Percentiles rank a stretch among this genome's conserved stretches.
These are phyloP conservation scores for Sminthopsis crassicaudata DNA, from an alignment of 2,113 vertebrate species.

Conservation along the genomic window DNA sequence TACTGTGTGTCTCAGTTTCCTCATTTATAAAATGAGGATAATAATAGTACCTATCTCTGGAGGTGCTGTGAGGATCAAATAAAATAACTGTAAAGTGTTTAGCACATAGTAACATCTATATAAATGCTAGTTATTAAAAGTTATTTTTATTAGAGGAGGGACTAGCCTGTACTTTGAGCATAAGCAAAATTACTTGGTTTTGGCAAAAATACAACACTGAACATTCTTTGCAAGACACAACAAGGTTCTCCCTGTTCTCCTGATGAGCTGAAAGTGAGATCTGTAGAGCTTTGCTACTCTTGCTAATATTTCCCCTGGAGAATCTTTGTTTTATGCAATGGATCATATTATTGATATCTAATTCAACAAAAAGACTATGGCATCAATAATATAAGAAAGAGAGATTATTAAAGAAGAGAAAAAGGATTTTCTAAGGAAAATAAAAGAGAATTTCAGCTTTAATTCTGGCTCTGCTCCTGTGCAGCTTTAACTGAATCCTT, in stretches of 20 bases:
- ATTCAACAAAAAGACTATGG: not conserved
- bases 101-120: not conserved
- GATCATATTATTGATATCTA: not conserved
- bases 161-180: not conserved
- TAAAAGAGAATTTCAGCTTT: not conserved
- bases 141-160: not conserved
- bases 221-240: not conserved
- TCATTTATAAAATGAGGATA: not conserved
- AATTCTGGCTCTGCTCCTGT: not conserved
- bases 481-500: not conserved
- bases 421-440: not conserved
- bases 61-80: not conserved
- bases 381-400: not conserved
- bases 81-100: not conserved
- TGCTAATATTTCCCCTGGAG: not conserved
- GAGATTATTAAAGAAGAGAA: not conserved
- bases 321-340: not conserved
- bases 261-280: not conserved
- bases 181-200: not conserved
- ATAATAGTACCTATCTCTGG: too few species aligned
- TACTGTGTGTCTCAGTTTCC: not conserved
- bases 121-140: not conserved
- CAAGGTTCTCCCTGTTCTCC: not conserved
- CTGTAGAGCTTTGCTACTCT: not conserved
- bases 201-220: not conserved